Conservation (phyloP, 2,797 vertebrate species). For the Delichon dasypus region DNA sequence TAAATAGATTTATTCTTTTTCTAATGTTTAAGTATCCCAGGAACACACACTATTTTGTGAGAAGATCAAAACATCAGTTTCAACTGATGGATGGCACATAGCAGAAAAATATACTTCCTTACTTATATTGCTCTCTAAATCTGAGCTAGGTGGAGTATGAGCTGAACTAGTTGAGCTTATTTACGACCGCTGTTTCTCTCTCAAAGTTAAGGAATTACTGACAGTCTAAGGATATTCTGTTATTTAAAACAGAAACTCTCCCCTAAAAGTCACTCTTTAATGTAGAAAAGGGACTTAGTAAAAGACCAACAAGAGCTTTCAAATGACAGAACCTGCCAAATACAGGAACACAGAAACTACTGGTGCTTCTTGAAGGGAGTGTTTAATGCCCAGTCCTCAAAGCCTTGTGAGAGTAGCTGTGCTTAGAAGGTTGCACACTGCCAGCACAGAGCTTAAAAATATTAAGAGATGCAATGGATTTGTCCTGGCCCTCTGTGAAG, state of each 20-base stretch:
- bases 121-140: background rate
- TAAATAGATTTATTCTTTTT: background rate
- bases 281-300: background rate
- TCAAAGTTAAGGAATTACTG: slow-evolving; percentile 27
- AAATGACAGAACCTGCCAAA: background rate
- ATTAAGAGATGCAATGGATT: background rate
- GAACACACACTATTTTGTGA: background rate
- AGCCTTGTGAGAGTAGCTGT: background rate
- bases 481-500: background rate
- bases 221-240: background rate
- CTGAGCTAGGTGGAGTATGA: background rate
- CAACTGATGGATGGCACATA: background rate
- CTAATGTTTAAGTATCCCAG: background rate
- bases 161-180: background rate
- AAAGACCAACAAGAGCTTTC: background rate
- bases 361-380: background rate
- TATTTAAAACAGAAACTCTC: background rate
- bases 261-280: background rate
- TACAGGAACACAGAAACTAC: background rate
- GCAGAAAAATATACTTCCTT: background rate
- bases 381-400: background rate
- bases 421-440: background rate
- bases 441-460: background rate
- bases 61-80: background rate
- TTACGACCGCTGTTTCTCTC: background rate